These are phyloP conservation scores for Anorthoa munda DNA, from an alignment of 2,888 invertebrate species.

Conservation along the genomic window DNA sequence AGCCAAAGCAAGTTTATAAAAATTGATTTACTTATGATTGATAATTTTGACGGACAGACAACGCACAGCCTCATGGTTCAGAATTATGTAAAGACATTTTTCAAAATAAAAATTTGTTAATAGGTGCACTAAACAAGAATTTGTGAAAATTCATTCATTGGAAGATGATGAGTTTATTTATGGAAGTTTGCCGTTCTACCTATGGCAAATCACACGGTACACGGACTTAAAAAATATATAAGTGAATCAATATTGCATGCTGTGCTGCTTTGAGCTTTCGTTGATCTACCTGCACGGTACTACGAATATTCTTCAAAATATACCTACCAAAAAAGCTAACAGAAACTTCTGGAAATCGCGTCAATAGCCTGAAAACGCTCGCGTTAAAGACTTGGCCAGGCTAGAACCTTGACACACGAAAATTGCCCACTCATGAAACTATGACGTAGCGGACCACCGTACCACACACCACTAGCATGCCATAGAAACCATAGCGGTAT, in stretches of 20 bases:
- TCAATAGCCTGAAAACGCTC: conserved; percentile 37
- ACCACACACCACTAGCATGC: conserved; percentile 16
- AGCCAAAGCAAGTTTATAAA: neutral
- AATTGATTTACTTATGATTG: too few species aligned
- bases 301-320: neutral
- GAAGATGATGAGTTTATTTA: too few species aligned
- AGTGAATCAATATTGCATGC: neutral
- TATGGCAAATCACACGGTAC: too few species aligned
- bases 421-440: conserved; percentile 59
- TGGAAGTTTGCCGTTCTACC: too few species aligned
- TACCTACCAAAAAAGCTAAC: neutral
- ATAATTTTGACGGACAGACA: too few species aligned
- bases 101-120: neutral
- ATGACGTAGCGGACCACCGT: conserved; percentile 60
- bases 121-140: neutral
- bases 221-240: too few species aligned
- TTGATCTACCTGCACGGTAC: neutral
- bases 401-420: conserved; percentile 67
- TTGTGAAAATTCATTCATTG: neutral
- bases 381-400: conserved; percentile 20
- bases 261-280: neutral
- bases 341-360: conserved; percentile 25
- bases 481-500: conserved; percentile 32
- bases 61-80: too few species aligned
- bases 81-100: neutral